Percentiles rank a stretch among this genome's conserved stretches.
These are phyloP conservation scores for Parambassis ranga DNA, from an alignment of 2,797 vertebrate genomes.

Conservation along the genomic window DNA sequence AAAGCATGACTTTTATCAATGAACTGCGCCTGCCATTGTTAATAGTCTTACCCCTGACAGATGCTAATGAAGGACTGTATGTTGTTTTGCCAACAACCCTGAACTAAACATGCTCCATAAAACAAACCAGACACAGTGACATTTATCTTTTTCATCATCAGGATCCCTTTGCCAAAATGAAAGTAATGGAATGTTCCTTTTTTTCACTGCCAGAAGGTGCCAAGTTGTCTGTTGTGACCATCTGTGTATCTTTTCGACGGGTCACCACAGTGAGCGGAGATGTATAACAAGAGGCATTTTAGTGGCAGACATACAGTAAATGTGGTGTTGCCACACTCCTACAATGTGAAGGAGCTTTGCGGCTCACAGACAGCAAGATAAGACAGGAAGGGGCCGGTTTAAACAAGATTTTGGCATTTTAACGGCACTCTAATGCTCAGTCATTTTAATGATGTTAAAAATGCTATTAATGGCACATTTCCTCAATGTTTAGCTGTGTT, in stretches of 20 bases:
- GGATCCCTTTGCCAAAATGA: constrained; percentile 59
- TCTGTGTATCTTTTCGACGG: constrained; percentile 62
- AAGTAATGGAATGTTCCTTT: constrained; percentile 52
- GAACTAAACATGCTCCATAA: constrained; percentile 63
- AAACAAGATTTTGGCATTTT: not conserved
- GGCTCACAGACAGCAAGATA: not conserved
- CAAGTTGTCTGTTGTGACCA: constrained; percentile 61
- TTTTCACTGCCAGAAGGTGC: constrained; percentile 44
- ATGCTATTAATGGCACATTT: no score
- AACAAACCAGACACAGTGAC: constrained; percentile 50
- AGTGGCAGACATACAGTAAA: constrained; percentile 16
- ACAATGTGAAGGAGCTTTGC: constrained; percentile 4
- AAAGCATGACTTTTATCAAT: constrained; percentile 19
- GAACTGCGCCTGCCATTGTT: constrained; percentile 25
- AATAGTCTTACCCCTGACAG: constrained; percentile 35
- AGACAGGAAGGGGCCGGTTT: not conserved
- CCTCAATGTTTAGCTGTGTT: no score
- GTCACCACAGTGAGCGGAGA: constrained; percentile 41
- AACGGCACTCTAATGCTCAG: not conserved
- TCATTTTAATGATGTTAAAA: not conserved
- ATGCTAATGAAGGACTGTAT: constrained; percentile 43
- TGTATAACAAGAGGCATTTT: constrained; percentile 33
- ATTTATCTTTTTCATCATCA: constrained; percentile 62
- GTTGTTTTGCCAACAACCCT: constrained; percentile 59
- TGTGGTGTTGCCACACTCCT: constrained; percentile 6